Base-by-base conservation (phyloP, 2,797 vertebrate species). In the Lithobates sylvaticus region DNA sequence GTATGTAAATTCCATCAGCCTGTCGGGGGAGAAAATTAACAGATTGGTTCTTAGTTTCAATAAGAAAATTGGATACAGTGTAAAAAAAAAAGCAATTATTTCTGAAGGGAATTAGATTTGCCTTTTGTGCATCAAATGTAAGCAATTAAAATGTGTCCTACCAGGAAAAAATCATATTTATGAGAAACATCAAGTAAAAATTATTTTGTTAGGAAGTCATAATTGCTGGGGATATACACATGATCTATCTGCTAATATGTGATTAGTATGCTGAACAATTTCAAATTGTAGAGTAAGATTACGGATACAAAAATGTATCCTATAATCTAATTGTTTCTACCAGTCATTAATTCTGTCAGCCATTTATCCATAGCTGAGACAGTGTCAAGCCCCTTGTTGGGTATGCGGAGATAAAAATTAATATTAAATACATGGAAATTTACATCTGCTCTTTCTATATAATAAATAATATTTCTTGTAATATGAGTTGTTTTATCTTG, bases 361-460 rank as follows among this genome's bases (percentile, higher is more conserved):
- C 69, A 83, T 83, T n/a, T 29, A 32, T 71, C 39, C 44, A 78
- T 15, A n/a, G 54, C 12, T 78, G 39, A 82, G 15, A 50, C 32
- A 82, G 42, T 54, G 54, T 73, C n/a, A 39, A 44, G 10, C 50
- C 75, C 39, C 78, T 75, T 75, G 32, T 67, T 82, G 50, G 58
- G 50, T 64, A 65, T 82, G 68, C 74, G 64, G 58, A 65, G 26
- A 18, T 26, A 32, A 69, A 54, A 68, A 86, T 83, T 77, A 78
- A 83, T 82, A 78, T 82, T 69, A 83, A 64, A 86, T 77, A 86
- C 82, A 83, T 86, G 85, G 50, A 86, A 72, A 86, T 83, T n/a
- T 65, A 86, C 79, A 86, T 83, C 74, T 83, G 79, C 83, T 76
- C 73, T 70, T 75, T 67, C 54, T 83, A 71, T 76, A 82, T 9